Conservation (phyloP, 2,888 invertebrate genomes). For the Cheilosia impressa region DNA sequence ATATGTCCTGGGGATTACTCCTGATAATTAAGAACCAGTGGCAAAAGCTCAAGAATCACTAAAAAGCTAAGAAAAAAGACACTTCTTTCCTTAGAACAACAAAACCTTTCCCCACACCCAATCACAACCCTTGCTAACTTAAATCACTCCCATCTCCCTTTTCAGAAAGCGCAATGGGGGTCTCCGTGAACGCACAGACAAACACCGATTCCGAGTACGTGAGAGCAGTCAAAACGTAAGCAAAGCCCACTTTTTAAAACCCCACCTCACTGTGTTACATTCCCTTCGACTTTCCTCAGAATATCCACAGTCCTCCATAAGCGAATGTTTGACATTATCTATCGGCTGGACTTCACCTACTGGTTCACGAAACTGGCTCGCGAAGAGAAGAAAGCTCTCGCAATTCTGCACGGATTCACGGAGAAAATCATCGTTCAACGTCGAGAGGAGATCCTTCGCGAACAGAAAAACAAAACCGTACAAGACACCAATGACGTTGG, state of each 20-base stretch:
- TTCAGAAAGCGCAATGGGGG: slow-evolving; percentile 94
- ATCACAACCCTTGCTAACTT: too few relatives aligned
- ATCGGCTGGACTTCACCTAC: slow-evolving; percentile 81
- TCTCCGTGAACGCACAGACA: slow-evolving; percentile 88
- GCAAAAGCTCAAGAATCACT: too few relatives aligned
- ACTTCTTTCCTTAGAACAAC: too few relatives aligned
- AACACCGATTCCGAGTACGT: slow-evolving; percentile 89
- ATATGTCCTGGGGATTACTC: too few relatives aligned
- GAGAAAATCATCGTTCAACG: slow-evolving; percentile 85
- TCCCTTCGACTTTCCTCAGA: slow-evolving; percentile 61
- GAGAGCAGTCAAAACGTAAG: slow-evolving; percentile 89
- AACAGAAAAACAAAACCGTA: slow-evolving; percentile 58
- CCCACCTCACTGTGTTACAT: not conserved
- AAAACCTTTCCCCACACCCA: too few relatives aligned
- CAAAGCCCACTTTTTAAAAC: not conserved
- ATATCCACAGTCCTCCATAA: slow-evolving; percentile 82
- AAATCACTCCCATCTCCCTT: slow-evolving; percentile 25
- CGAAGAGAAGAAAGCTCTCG: slow-evolving; percentile 84
- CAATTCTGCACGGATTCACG: slow-evolving; percentile 85
- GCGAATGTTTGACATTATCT: slow-evolving; percentile 82
- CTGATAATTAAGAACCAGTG: too few relatives aligned
- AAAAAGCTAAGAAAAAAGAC: too few relatives aligned
- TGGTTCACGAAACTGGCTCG: slow-evolving; percentile 86
- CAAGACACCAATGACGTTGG: slow-evolving; percentile 83
- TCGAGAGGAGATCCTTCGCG: slow-evolving; percentile 80